Conservation (phyloP, 2,888 invertebrate genomes). For the Merodon equestris region DNA sequence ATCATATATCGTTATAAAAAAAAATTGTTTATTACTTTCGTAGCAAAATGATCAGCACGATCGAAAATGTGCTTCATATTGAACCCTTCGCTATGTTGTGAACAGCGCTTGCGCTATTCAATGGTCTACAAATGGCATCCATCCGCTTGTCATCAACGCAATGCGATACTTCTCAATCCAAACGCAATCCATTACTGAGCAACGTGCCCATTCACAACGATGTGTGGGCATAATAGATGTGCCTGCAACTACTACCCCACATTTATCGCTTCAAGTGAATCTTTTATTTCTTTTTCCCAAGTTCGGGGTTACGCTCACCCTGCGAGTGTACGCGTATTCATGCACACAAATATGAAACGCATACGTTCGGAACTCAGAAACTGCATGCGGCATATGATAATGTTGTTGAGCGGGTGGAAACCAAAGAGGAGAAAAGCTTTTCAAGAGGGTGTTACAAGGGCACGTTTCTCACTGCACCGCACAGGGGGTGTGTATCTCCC, state of each 20-base stretch:
- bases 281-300: conserved; percentile 30
- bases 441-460: conserved; percentile 58
- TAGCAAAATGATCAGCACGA: neutral
- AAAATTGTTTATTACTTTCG: too few relatives aligned
- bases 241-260: conserved; percentile 50
- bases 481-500: neutral
- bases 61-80: conserved; percentile 32
- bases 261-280: conserved; percentile 36
- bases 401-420: neutral
- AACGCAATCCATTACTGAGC: conserved; percentile 39
- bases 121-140: conserved; percentile 23
- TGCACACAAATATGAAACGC: conserved; percentile 17
- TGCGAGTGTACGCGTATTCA: conserved; percentile 26
- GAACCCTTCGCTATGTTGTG: neutral
- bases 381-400: conserved; percentile 11
- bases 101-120: neutral
- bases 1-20: too few relatives aligned
- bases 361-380: conserved; percentile 11
- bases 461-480: conserved; percentile 29
- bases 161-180: conserved; percentile 58
- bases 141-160: conserved; percentile 51
- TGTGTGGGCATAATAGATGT: conserved; percentile 27
- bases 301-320: conserved; percentile 24
- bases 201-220: conserved; percentile 27
- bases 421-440: conserved; percentile 32